Conservation (phyloP, 2,797 vertebrate species). For the Labroides dimidiatus region DNA sequence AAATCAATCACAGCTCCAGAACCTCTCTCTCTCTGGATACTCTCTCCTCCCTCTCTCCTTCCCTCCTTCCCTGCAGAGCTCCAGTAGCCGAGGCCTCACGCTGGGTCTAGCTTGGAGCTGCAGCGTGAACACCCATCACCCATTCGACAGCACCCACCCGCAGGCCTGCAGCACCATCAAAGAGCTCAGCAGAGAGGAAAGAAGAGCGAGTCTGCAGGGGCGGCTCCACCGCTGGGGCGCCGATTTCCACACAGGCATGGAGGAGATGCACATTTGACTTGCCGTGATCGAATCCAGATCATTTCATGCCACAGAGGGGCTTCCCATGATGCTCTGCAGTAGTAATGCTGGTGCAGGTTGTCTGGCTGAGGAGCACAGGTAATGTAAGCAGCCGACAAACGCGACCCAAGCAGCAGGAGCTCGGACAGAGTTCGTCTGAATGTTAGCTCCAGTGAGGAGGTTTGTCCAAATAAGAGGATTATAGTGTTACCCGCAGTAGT, state of each 20-base stretch:
- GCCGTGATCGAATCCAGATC: conserved; percentile 46
- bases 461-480: conserved; percentile 56
- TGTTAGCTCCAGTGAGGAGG: conserved; percentile 19
- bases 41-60: conserved; percentile 3
- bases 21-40: conserved; percentile 21
- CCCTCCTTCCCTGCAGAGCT: conserved; percentile 20
- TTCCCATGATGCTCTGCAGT: conserved; percentile 37
- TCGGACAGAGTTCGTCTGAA: conserved; percentile 11
- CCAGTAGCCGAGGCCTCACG: conserved; percentile 41
- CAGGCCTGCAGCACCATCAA: conserved; percentile 47
- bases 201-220: conserved; percentile 31
- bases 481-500: conserved; percentile 37
- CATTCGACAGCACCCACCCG: conserved; percentile 45
- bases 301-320: conserved; percentile 37
- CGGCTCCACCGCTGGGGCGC: conserved; percentile 42
- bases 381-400: conserved; percentile 30
- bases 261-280: conserved; percentile 47
- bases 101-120: conserved; percentile 41
- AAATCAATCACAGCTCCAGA: conserved; percentile 54
- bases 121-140: conserved; percentile 46
- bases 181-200: conserved; percentile 43
- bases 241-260: conserved; percentile 47
- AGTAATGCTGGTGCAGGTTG: conserved; percentile 21
- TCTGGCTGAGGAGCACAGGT: conserved; percentile 35
- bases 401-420: conserved; percentile 27